A percentile compares a stretch with the other conserved stretches of the same genome.
phyloP scores from a whole-genome alignment of 2,888 invertebrate species.

The Nemotelus nigrinus region DNA sequence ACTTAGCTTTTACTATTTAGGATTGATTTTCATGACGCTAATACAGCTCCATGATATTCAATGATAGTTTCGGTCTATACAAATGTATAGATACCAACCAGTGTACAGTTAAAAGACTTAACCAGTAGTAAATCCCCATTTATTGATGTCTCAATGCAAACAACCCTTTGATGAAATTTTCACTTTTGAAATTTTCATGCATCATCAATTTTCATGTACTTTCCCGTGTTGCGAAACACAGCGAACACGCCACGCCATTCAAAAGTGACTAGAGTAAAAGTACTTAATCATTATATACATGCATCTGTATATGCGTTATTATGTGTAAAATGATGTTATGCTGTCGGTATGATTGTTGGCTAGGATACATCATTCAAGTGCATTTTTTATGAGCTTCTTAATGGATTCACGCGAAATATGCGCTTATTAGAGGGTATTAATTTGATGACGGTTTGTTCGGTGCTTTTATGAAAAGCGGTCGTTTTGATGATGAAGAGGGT shows the following conservation, averaged over 20 bases:
- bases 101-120: background rate
- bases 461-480: background rate
- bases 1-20: conserved; percentile 10
- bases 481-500: no score
- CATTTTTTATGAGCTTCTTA: conserved; percentile 31
- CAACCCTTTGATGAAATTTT: conserved; percentile 28
- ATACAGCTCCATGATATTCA: background rate
- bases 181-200: no score
- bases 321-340: no score
- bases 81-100: background rate
- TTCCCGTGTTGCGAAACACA: no score
- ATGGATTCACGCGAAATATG: conserved; percentile 30
- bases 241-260: no score
- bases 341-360: conserved; percentile 9
- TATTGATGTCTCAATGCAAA: no score
- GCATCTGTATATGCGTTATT: no score
- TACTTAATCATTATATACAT: no score
- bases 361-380: background rate
- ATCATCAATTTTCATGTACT: no score
- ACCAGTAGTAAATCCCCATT: no score
- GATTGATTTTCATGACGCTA: conserved; percentile 15
- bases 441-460: background rate
- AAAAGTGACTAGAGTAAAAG: no score
- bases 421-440: conserved; percentile 15
- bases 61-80: background rate